phyloP scores from a whole-genome alignment of 2,888 invertebrate genomes.

The Marasmarcha lunaedactyla region DNA sequence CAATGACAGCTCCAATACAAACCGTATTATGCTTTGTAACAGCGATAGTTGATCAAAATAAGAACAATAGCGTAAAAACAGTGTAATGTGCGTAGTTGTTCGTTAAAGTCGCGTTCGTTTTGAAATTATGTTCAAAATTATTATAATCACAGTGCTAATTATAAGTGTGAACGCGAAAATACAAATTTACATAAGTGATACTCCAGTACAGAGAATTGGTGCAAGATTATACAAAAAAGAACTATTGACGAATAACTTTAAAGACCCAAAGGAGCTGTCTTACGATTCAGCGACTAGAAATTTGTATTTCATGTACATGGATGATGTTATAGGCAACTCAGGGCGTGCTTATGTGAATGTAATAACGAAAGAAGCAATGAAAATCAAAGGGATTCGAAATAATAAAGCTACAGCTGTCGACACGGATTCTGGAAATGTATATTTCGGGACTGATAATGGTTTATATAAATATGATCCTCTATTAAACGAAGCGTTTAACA shows the following conservation, averaged over 20 bases:
- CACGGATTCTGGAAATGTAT: slow-evolving; percentile 41
- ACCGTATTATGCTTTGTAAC: neutral
- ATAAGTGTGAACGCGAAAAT: slow-evolving; percentile 32
- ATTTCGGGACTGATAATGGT: slow-evolving; percentile 53
- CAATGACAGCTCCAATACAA: neutral
- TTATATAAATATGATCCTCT: slow-evolving; percentile 47
- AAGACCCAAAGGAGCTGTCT: slow-evolving; percentile 41
- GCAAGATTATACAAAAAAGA: slow-evolving; percentile 43
- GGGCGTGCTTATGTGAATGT: slow-evolving; percentile 45
- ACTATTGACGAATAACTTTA: slow-evolving; percentile 34
- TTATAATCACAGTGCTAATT: slow-evolving; percentile 15
- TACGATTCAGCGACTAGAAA: slow-evolving; percentile 53
- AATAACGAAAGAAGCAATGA: slow-evolving; percentile 35
- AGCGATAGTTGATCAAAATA: slow-evolving; percentile 34
- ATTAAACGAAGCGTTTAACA: slow-evolving; percentile 31
- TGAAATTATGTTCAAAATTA: too few relatives aligned
- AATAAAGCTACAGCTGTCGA: slow-evolving; percentile 55
- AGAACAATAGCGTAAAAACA: slow-evolving; percentile 23
- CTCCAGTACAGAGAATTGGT: slow-evolving; percentile 41
- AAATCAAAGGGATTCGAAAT: slow-evolving; percentile 39
- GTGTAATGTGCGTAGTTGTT: slow-evolving; percentile 21
- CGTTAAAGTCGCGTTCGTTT: slow-evolving; percentile 5
- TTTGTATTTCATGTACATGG: slow-evolving; percentile 58
- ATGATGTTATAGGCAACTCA: slow-evolving; percentile 42
- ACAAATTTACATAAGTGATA: slow-evolving; percentile 33